Conservation (phyloP, 2,888 invertebrate species). For the Eurytoma adleriae region DNA sequence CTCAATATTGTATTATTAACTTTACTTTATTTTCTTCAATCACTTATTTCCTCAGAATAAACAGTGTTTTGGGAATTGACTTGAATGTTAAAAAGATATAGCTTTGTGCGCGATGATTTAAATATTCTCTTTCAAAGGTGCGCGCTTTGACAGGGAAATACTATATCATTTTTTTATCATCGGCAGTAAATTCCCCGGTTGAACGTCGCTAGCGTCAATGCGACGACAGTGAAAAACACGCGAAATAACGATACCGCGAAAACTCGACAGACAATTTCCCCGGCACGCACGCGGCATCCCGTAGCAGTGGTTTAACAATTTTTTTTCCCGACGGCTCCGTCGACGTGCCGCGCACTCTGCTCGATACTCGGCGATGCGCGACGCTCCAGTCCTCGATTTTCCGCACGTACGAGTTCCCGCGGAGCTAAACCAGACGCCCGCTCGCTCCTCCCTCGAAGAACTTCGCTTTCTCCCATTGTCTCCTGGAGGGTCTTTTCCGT, state of each 20-base stretch:
- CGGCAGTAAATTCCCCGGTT: too few species aligned
- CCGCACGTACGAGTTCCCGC: conserved; percentile 40
- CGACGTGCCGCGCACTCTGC: background rate
- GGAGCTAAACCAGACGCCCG: conserved; percentile 24
- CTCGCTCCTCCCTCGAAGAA: conserved; percentile 1
- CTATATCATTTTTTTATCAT: too few species aligned
- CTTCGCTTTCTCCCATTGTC: conserved; percentile 36
- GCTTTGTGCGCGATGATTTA: too few species aligned
- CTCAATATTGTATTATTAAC: too few species aligned
- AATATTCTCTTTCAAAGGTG: too few species aligned
- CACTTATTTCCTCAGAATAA: too few species aligned
- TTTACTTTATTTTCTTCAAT: too few species aligned
- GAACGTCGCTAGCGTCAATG: background rate
- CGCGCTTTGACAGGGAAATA: too few species aligned
- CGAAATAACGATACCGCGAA: background rate
- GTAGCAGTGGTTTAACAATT: background rate
- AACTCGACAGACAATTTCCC: background rate
- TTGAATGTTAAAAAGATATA: too few species aligned
- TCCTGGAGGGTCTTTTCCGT: conserved; percentile 19
- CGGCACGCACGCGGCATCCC: background rate
- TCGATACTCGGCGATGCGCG: conserved; percentile 39
- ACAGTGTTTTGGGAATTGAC: background rate
- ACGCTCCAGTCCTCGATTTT: conserved; percentile 52
- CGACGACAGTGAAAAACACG: background rate
- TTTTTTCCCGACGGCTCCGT: conserved; percentile 5